Percentiles rank a stretch among this genome's conserved stretches.
These are phyloP conservation scores for Cryptus viduatorius DNA, from an alignment of 2,888 invertebrate species.

Conservation along the genomic window DNA sequence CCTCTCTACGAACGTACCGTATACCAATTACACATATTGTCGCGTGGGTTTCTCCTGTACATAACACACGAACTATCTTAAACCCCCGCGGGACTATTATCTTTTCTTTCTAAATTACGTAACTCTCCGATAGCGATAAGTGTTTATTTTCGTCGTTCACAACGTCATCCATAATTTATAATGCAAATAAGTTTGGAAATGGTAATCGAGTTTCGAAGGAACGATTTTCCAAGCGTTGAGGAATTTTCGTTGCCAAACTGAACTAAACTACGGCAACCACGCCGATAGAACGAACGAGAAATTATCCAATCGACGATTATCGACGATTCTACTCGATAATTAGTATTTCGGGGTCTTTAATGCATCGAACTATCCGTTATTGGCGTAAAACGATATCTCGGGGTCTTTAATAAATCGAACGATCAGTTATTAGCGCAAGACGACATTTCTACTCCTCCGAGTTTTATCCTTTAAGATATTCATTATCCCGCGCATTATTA, in stretches of 20 bases:
- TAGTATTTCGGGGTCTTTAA: neutral
- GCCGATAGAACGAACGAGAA: no score
- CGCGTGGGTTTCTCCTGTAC: slow-evolving; percentile 46
- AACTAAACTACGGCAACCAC: neutral
- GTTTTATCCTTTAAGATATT: slow-evolving; percentile 1
- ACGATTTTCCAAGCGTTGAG: neutral
- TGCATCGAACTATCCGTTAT: neutral
- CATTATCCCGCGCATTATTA: neutral
- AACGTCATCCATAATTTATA: neutral
- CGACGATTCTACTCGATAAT: neutral
- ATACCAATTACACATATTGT: slow-evolving; percentile 52
- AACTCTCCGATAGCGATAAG: neutral
- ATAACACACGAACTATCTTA: slow-evolving; percentile 21
- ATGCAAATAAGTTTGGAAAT: neutral
- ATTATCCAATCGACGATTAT: neutral
- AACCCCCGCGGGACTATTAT: slow-evolving; percentile 25
- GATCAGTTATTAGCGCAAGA: neutral
- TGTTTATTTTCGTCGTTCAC: neutral
- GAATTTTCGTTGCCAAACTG: neutral
- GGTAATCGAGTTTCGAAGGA: neutral
- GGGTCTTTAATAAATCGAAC: neutral
- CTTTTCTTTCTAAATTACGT: slow-evolving; percentile 18
- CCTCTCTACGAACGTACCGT: slow-evolving; percentile 26
- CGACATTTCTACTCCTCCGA: neutral
- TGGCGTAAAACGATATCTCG: neutral